A percentile compares a stretch with the other conserved stretches of the same genome.
These are phyloP conservation scores for Iphiclides podalirius DNA, from an alignment of 2,888 invertebrate genomes.

Conservation along the genomic window DNA sequence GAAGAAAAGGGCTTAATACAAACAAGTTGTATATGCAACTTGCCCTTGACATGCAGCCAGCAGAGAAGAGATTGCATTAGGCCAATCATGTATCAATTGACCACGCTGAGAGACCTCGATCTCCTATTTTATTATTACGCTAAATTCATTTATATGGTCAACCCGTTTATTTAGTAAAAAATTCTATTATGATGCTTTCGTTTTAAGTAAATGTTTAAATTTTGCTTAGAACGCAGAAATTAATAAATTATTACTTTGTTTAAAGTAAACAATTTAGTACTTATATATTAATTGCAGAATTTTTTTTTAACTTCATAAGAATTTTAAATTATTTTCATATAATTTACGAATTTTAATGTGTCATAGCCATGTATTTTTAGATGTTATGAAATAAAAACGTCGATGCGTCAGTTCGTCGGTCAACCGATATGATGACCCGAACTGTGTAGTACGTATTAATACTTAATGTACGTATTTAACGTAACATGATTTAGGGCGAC, in stretches of 20 bases:
- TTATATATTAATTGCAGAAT: no score
- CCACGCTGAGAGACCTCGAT: constrained; percentile 22
- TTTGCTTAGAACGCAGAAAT: no score
- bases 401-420: constrained; percentile 16
- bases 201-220: no score
- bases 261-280: no score
- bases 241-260: no score
- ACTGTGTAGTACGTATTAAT: not conserved
- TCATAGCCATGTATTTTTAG: constrained; percentile 15
- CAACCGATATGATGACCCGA: not conserved
- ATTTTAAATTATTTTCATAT: no score
- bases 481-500: not conserved
- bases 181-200: no score
- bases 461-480: not conserved
- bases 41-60: constrained; percentile 32
- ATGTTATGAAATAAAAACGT: constrained; percentile 9
- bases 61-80: constrained; percentile 30
- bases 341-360: not conserved
- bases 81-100: constrained; percentile 30
- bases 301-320: no score
- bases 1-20: no score
- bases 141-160: no score
- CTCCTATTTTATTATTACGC: constrained; percentile 24
- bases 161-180: no score
- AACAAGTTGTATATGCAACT: no score